Base-by-base conservation (phyloP, 1,140 invertebrate species). In the Danaus plexippus region DNA sequence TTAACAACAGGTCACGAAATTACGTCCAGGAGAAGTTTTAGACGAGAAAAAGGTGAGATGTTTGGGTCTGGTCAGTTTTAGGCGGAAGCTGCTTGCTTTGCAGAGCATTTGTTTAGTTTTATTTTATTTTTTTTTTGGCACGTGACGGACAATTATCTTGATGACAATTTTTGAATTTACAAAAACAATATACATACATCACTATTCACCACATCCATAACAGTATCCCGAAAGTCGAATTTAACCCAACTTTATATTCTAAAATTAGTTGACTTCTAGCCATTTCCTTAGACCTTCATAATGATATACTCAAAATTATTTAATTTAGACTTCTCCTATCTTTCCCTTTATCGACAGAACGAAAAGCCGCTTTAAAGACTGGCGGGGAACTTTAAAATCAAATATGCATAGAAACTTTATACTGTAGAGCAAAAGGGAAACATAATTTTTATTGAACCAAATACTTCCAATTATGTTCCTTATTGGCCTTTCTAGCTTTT, bases 11-110 rank as follows among this genome's bases (percentile, higher is more conserved):
- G 84, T 85, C 81, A 86, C 73, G 73, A 96, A 96, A 92, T 93
- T 96, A 87, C 94, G 95, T 71, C 95, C 95, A 64, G 95, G 95
- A 81, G 95, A 96, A 91, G 93, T 97, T 87, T 80, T 94, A 88
- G 95, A 96, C 88, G 95, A 97, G 80, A 94, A 92, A 90, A 95
- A 95, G 95, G 95, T 97, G 94, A 96, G 93, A 82, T 71, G 73
- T 73, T 75, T 84, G 80, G 78, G 72, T 80, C 80, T 83, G 77
- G 74, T 75, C 78, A 71, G 59, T 78, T 84, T 77, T 82, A 87
- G 79, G 78, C 80, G 80, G 81, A 78, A 75, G 81, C 75, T 81
- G 74, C 76, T 87, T 75, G 84, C 81, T 87, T 85, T 77, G 80
- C 82, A 78, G 82, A 85, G 81, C 83, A 86, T 84, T 81, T 84